phyloP scores from a whole-genome alignment of 2,888 invertebrate species.

The Agonopterix arenella region DNA sequence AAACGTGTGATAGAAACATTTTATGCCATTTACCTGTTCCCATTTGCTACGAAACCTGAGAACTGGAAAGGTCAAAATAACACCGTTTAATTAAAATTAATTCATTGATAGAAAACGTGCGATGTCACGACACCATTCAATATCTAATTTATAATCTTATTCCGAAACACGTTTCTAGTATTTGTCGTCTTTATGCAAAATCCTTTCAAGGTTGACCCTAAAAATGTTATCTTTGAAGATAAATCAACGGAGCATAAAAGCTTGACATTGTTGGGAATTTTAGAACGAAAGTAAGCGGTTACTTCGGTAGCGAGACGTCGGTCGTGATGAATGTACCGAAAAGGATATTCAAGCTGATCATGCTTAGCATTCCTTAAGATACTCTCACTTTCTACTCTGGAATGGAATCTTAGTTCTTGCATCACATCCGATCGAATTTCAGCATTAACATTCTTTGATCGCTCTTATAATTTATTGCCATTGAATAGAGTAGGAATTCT shows the following conservation, averaged over 20 bases:
- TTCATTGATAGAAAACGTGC: conserved; percentile 2
- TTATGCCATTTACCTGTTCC: no score
- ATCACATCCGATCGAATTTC: conserved; percentile 2
- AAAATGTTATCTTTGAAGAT: not conserved
- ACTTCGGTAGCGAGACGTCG: conserved; percentile 5
- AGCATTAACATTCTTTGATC: not conserved
- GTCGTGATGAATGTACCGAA: conserved; percentile 3
- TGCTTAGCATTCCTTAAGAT: conserved; percentile 10
- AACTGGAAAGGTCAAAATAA: not conserved
- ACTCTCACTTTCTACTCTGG: conserved; percentile 14
- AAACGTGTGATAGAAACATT: no score
- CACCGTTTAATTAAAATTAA: conserved; percentile 1
- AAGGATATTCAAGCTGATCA: conserved; percentile 12
- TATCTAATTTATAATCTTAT: not conserved
- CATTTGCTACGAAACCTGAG: not conserved
- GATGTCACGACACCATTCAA: conserved; percentile 2
- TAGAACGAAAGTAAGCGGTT: not conserved
- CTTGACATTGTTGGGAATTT: not conserved
- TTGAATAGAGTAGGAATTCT: no score
- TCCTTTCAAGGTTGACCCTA: not conserved
- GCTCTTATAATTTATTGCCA: not conserved
- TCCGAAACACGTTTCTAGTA: not conserved
- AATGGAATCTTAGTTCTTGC: conserved; percentile 10
- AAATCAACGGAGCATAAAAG: conserved; percentile 3
- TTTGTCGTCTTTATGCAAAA: not conserved